phyloP scores from a whole-genome alignment of 35 echinoderm and acorn worm genomes.

The Eucidaris tribuloides region DNA sequence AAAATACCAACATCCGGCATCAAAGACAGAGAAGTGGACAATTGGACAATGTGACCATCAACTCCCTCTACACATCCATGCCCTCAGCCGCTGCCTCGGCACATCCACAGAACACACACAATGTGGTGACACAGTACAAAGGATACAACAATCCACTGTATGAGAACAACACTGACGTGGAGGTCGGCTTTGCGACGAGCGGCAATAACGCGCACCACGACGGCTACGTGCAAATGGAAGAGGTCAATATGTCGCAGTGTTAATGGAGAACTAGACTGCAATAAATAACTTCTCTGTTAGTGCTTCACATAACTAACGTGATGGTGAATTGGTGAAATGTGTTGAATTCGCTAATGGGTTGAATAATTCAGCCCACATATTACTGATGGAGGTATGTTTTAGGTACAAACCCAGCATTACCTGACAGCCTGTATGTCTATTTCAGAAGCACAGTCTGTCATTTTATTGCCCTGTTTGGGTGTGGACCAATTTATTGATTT shows the following conservation, averaged over 20 bases:
- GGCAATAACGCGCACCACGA: neutral
- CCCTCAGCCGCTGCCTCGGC: neutral
- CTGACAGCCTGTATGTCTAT: no score
- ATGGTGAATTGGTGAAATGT: no score
- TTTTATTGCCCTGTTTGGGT: no score
- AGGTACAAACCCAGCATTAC: no score
- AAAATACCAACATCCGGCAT: conserved; percentile 15
- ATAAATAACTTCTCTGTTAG: no score
- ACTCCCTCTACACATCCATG: neutral
- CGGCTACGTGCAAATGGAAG: neutral
- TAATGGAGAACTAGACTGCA: no score
- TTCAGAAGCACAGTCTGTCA: no score
- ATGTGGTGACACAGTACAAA: neutral
- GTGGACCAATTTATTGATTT: no score
- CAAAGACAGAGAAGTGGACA: conserved; percentile 1
- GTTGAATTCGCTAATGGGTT: no score
- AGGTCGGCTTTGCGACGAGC: neutral
- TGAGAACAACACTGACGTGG: neutral
- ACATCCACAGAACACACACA: conserved; percentile 9
- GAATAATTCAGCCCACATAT: no score
- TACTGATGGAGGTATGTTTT: no score
- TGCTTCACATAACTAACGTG: no score
- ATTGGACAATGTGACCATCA: conserved; percentile 8
- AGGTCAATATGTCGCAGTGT: neutral
- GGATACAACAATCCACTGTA: conserved; percentile 19